Conservation (phyloP, 2,797 vertebrate species). For the Enteromius argenteus region DNA sequence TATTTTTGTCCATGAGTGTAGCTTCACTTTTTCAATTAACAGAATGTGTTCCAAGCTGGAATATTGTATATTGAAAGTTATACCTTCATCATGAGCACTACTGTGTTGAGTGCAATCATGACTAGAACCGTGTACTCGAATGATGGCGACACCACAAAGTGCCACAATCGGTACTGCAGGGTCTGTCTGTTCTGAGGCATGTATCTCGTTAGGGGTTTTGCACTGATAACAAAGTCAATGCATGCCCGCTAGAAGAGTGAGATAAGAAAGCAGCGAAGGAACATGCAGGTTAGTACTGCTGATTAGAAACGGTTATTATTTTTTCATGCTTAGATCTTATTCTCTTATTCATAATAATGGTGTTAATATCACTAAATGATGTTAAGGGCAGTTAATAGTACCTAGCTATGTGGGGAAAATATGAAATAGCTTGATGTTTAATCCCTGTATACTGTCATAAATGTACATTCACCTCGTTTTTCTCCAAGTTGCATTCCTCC, state of each 20-base stretch:
- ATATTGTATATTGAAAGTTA: constrained; percentile 24
- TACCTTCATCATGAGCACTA: constrained; percentile 99
- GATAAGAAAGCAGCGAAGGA: constrained; percentile 19
- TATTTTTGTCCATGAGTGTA: too few species aligned
- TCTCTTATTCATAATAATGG: not conserved
- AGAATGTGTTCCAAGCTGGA: not conserved
- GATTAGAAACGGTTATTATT: not conserved
- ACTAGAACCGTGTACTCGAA: constrained; percentile 98
- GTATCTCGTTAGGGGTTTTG: constrained; percentile 96
- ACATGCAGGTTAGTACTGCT: not conserved
- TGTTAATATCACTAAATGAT: not conserved
- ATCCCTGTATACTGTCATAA: not conserved
- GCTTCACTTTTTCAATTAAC: not conserved
- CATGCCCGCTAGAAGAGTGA: constrained; percentile 88
- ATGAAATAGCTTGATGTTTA: not conserved
- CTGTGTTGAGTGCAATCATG: constrained; percentile 97
- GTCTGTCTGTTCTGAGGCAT: constrained; percentile 98
- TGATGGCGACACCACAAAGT: constrained; percentile 96
- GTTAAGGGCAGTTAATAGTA: constrained; percentile 1
- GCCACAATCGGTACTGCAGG: constrained; percentile 97
- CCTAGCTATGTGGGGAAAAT: not conserved
- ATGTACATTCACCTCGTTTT: constrained; percentile 90
- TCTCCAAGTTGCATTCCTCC: constrained; percentile 97
- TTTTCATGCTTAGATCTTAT: not conserved
- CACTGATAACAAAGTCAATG: constrained; percentile 97